Evolutionary conservation across 2,888 invertebrate species (phyloP), one percentile per base, ranked within the genome.

Genomic region (Hymenopus coronatus): DNA sequence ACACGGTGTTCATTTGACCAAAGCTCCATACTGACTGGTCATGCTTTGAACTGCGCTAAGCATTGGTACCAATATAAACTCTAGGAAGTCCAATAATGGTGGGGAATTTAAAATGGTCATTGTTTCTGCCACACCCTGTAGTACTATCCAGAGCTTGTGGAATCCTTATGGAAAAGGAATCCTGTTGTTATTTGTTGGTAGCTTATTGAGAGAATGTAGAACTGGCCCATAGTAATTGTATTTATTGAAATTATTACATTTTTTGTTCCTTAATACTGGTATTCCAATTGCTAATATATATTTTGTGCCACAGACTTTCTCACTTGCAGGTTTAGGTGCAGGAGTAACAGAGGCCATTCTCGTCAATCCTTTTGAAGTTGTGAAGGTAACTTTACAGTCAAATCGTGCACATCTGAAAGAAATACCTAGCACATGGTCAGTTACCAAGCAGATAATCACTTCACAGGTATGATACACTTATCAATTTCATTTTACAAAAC

Each of bases 321-420:
- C 98, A 4, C 93, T 98, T 91, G 98, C 99, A 90, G 99, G 99
- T 83, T 94, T 98, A 20, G 96, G 96, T 89, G 97, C 98, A 85
- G 99, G 99, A 87, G 93, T 98, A 3, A 97, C 98, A n/a, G 98
- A 99, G 94, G 98, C 97, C 9, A 95, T 98, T 90, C 94, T 98
- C 88, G 97, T 98, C 0, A 98, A 98, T 94, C 98, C 98, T 0
- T 98, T 98, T 93, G 98, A 99, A 95, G 98, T 98, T 70, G 97
- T 99, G 0, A 99, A 99, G 95, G 98, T 99, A n/a, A 96, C 96
- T 2, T 93, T 97, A 90, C 97, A 97, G 92, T 96, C 97, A 0
- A 96, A 97, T 92, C 95, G 95, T 89, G 94, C 96, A 0, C 93
- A 94, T 87, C 94, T 95, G 46, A 94, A 94, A 88, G 95, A 96